These are phyloP conservation scores for Plecotus auritus DNA, from an alignment of 2,113 vertebrate genomes.

Conservation along the genomic window DNA sequence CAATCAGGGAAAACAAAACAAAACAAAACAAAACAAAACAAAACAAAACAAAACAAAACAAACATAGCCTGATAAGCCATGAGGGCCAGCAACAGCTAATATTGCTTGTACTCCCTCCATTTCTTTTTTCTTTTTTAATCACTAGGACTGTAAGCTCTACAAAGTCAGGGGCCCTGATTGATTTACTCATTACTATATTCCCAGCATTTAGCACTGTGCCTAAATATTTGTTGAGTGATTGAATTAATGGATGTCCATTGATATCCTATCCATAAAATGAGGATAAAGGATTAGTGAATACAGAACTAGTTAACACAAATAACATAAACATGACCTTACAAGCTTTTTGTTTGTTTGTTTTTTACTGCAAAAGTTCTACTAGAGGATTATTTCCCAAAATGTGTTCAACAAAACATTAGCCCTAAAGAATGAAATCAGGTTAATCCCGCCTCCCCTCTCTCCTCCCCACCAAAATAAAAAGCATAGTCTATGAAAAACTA, in stretches of 20 bases:
- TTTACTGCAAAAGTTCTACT: neutral
- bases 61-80: neutral
- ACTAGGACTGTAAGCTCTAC: neutral
- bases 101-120: neutral
- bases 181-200: neutral
- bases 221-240: constrained; percentile 30
- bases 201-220: neutral
- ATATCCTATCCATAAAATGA: neutral
- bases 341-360: neutral
- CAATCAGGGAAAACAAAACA: constrained; percentile 5
- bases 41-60: constrained; percentile 22
- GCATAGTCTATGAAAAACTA: neutral
- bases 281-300: constrained; percentile 21
- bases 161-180: neutral
- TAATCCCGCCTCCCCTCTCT: neutral
- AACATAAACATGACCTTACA: neutral
- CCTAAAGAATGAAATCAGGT: neutral
- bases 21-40: no score
- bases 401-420: neutral
- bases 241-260: constrained; percentile 28
- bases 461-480: neutral
- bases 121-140: neutral
- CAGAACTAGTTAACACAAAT: neutral
- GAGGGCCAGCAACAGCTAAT: neutral
- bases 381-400: neutral